Conservation (phyloP, 1,140 invertebrate species). For the Vanessa tameamea region DNA sequence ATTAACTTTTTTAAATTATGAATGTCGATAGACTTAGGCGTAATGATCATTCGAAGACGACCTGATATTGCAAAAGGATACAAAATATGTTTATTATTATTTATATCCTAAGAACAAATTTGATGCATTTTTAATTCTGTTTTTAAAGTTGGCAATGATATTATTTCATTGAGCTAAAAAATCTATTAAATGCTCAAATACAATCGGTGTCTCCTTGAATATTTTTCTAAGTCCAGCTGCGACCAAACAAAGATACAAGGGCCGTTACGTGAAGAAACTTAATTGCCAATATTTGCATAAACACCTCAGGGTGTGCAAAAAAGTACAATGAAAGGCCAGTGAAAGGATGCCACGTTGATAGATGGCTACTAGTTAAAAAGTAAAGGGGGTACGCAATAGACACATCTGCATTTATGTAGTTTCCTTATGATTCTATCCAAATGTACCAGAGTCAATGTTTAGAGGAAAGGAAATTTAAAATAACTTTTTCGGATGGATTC, state of each 20-base stretch:
- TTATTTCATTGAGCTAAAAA: not conserved
- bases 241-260: conserved; percentile 51
- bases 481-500: no score
- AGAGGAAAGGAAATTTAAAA: no score
- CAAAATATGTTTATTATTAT: not conserved
- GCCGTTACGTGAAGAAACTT: conserved; percentile 68
- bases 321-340: conserved; percentile 39
- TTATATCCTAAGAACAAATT: not conserved
- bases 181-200: conserved; percentile 17
- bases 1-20: not conserved
- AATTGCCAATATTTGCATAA: conserved; percentile 77
- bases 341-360: conserved; percentile 54
- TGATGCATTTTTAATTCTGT: not conserved
- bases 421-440: no score
- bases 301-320: conserved; percentile 53
- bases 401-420: not conserved
- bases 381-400: not conserved
- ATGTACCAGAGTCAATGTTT: no score
- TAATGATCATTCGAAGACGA: no score
- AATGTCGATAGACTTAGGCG: no score
- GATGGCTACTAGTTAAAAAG: conserved; percentile 54
- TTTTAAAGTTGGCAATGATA: not conserved
- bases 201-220: conserved; percentile 25
- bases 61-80: no score
- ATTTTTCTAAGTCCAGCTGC: conserved; percentile 62